Percentiles rank a stretch among this genome's conserved stretches.
phyloP scores from a whole-genome alignment of 2,113 vertebrate species.

The Sminthopsis crassicaudata region DNA sequence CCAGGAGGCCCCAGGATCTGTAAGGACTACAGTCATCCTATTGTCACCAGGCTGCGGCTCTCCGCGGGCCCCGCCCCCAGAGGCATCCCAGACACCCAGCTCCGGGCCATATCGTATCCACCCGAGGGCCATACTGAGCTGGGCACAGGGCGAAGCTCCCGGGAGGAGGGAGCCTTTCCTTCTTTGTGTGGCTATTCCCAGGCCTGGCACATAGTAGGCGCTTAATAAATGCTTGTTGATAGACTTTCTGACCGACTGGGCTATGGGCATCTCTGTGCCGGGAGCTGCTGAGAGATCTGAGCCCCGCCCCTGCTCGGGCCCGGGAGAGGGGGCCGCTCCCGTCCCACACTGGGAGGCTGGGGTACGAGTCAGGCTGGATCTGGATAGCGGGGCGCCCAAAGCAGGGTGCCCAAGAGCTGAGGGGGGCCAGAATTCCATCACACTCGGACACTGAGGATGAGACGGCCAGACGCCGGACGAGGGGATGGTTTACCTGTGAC shows the following conservation, averaged over 20 bases:
- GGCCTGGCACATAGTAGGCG: neutral
- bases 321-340: neutral
- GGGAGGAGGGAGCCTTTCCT: neutral
- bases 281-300: neutral
- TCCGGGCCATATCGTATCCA: too few relatives aligned
- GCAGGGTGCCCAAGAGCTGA: neutral
- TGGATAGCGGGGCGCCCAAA: neutral
- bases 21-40: neutral
- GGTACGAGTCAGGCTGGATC: neutral
- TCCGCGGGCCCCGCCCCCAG: accelerated
- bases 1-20: neutral
- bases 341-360: neutral
- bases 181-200: neutral
- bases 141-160: neutral
- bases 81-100: too few relatives aligned
- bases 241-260: neutral
- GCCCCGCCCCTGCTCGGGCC: neutral
- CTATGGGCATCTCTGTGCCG: neutral
- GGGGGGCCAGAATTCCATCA: neutral
- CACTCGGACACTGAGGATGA: neutral
- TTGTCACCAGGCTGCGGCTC: neutral
- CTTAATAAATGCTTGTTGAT: neutral
- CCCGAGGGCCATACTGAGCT: neutral
- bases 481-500: too few relatives aligned
- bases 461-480: too few relatives aligned